phyloP scores from a whole-genome alignment of 2,888 invertebrate genomes.

The Coelinius sp. region DNA sequence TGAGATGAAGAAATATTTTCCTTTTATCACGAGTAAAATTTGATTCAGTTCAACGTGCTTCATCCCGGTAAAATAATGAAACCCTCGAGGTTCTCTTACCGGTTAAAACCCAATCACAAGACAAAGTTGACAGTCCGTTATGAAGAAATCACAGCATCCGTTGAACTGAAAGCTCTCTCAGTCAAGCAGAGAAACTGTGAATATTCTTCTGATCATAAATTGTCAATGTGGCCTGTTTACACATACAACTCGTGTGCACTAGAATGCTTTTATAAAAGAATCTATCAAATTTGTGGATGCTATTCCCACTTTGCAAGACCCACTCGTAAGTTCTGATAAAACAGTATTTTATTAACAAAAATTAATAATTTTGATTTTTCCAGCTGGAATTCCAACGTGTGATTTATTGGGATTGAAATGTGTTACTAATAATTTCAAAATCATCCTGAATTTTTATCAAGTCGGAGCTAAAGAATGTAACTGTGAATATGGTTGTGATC shows the following conservation, averaged over 20 bases:
- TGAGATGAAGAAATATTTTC: neutral
- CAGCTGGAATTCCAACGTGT: conserved; percentile 52
- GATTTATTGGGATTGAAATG: conserved; percentile 53
- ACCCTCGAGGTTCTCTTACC: neutral
- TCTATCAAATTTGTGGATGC: conserved; percentile 78
- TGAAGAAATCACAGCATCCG: conserved; percentile 8
- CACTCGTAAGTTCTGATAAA: conserved; percentile 75
- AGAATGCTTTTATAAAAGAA: conserved; percentile 80
- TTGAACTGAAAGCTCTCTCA: conserved; percentile 42
- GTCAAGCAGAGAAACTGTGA: conserved; percentile 78
- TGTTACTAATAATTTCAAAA: conserved; percentile 40
- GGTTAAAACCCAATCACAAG: neutral
- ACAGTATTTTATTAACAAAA: no score
- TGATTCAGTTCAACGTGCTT: neutral
- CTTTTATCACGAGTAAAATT: neutral
- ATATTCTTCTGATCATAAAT: conserved; percentile 77
- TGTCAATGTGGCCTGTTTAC: conserved; percentile 79
- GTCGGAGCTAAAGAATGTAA: conserved; percentile 40
- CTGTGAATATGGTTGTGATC: conserved; percentile 49
- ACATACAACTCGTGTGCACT: conserved; percentile 79
- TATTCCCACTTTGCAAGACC: conserved; percentile 82
- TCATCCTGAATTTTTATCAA: conserved; percentile 38
- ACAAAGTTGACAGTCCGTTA: neutral
- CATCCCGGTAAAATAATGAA: neutral
- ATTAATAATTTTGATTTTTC: no score